Evolutionary conservation across 2,113 vertebrate species (phyloP).

Genomic region (Etia nguti): DNA sequence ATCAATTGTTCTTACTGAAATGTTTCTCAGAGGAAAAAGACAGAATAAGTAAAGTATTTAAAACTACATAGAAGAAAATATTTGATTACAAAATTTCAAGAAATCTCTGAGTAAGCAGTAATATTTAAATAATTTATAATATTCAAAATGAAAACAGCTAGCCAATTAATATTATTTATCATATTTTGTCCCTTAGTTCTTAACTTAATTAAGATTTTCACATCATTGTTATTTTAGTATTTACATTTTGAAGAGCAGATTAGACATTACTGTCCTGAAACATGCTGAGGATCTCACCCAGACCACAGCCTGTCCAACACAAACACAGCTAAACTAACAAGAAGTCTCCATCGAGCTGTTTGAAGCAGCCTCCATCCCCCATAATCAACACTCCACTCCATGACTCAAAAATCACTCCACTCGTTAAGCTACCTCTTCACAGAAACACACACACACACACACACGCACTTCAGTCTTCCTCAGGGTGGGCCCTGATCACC

Average conservation of each 20-base stretch:
- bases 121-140: background rate
- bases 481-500: background rate
- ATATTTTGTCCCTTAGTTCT: background rate
- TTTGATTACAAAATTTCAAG: background rate
- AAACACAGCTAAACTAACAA: constrained; percentile 36
- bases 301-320: background rate
- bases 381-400: background rate
- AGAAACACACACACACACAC: background rate
- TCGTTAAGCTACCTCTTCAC: background rate
- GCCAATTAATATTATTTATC: background rate
- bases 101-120: background rate
- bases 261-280: background rate
- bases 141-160: background rate
- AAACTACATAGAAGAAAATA: background rate
- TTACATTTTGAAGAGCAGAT: background rate
- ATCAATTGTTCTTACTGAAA: background rate
- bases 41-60: background rate
- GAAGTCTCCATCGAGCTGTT: background rate
- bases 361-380: background rate
- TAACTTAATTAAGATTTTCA: background rate
- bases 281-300: background rate
- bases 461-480: background rate
- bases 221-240: background rate
- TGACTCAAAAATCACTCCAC: background rate
- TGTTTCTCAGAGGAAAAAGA: background rate